These are phyloP conservation scores for Odontocerum albicorne DNA, from an alignment of 2,888 invertebrate genomes.

Conservation along the genomic window DNA sequence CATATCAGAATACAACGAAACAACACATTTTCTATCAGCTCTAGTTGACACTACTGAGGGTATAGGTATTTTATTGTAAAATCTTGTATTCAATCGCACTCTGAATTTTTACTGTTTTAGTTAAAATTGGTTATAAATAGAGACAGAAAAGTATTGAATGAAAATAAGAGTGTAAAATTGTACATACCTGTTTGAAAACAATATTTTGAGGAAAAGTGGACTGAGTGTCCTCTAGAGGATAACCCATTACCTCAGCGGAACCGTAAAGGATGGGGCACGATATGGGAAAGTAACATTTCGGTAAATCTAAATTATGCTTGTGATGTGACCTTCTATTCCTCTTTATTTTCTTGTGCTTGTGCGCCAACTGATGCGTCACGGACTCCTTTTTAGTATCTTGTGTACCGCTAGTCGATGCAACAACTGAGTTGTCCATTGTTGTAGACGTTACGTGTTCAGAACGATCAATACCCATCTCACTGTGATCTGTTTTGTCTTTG, in stretches of 20 bases:
- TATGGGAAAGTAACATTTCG: conserved; percentile 72
- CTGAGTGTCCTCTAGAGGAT: conserved; percentile 39
- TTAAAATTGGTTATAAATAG: too few species aligned
- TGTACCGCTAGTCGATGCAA: background rate
- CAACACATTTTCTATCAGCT: too few species aligned
- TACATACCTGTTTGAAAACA: conserved; percentile 78
- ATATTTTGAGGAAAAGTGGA: conserved; percentile 87
- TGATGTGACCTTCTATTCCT: conserved; percentile 49
- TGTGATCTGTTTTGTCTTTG: background rate
- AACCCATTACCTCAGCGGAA: conserved; percentile 66
- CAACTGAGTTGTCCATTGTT: background rate
- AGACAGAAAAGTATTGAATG: too few species aligned
- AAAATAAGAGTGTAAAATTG: too few species aligned
- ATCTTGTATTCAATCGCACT: too few species aligned
- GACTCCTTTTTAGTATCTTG: background rate
- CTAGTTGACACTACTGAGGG: too few species aligned
- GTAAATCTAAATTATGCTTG: conserved; percentile 44
- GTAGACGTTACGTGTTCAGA: background rate
- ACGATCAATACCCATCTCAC: conserved; percentile 1
- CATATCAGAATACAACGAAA: too few species aligned
- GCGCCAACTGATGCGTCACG: conserved; percentile 39
- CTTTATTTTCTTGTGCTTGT: conserved; percentile 45
- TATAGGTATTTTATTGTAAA: too few species aligned
- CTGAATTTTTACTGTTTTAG: too few species aligned
- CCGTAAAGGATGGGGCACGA: conserved; percentile 89